These are phyloP conservation scores for Forbesichthys agassizii DNA, from an alignment of 2,113 vertebrate species.

Conservation along the genomic window DNA sequence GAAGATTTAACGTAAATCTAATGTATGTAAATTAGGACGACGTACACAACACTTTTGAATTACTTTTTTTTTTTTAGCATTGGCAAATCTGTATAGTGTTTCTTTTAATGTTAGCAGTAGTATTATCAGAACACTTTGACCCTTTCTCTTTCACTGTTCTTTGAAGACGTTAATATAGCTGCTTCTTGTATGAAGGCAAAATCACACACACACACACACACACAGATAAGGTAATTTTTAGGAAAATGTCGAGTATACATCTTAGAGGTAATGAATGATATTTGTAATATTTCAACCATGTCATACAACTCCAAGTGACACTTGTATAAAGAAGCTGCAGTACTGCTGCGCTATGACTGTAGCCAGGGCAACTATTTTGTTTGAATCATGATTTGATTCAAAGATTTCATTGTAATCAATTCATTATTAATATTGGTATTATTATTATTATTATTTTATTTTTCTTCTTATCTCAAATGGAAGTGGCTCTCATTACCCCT, in stretches of 20 bases:
- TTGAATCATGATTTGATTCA: too few species aligned
- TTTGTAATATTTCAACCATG: slow-evolving; percentile 8
- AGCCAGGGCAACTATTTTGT: too few species aligned
- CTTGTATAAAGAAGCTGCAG: too few species aligned
- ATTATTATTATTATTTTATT: too few species aligned
- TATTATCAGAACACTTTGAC: slow-evolving; percentile 47
- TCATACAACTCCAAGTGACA: too few species aligned
- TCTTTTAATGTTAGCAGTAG: slow-evolving; percentile 48
- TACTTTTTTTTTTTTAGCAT: slow-evolving; percentile 43
- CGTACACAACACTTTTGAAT: slow-evolving; percentile 19
- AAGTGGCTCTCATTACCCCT: neutral
- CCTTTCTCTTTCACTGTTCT: slow-evolving; percentile 23
- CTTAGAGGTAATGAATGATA: slow-evolving; percentile 21
- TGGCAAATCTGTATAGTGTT: slow-evolving; percentile 66
- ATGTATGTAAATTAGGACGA: slow-evolving; percentile 36
- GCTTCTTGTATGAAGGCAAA: slow-evolving; percentile 43
- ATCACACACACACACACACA: neutral
- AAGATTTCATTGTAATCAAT: too few species aligned
- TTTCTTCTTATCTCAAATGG: too few species aligned
- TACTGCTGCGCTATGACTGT: too few species aligned
- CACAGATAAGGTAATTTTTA: slow-evolving; percentile 19
- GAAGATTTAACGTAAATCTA: slow-evolving; percentile 63
- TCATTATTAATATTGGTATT: too few species aligned
- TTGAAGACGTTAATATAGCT: slow-evolving; percentile 48
- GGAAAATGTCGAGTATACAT: neutral